A percentile compares a stretch with the other conserved stretches of the same genome.
phyloP scores from a whole-genome alignment of 2,113 vertebrate genomes.

The Gallinago undulata region DNA sequence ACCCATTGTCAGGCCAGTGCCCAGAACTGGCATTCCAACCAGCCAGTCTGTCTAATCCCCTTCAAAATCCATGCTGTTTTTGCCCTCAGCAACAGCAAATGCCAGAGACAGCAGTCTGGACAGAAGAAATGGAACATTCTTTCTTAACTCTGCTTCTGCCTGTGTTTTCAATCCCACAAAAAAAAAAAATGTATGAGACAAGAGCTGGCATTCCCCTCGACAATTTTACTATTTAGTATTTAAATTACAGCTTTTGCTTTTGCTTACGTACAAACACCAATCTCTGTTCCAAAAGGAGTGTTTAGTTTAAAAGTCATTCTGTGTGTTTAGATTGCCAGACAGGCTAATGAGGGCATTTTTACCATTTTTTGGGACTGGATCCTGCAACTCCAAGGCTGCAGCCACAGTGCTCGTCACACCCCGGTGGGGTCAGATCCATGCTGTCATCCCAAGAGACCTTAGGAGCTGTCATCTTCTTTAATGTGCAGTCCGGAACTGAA shows the following conservation, averaged over 20 bases:
- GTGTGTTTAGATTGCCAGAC: background rate
- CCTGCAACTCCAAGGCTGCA: background rate
- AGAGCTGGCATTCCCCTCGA: background rate
- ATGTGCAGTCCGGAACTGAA: background rate
- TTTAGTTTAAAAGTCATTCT: background rate
- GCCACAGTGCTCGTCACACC: background rate
- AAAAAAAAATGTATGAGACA: background rate
- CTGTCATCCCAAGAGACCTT: background rate
- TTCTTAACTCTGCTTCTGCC: background rate
- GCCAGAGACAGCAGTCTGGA: conserved; percentile 45
- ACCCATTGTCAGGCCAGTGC: background rate
- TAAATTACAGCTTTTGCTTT: background rate
- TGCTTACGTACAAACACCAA: background rate
- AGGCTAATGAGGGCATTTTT: background rate
- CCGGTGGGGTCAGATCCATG: background rate
- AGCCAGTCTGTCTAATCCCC: conserved; percentile 48
- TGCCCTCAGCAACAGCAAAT: conserved; percentile 40
- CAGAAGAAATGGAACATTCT: conserved; percentile 46
- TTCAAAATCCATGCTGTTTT: conserved; percentile 44
- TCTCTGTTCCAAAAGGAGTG: background rate
- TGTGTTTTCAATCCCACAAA: background rate
- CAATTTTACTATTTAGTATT: background rate
- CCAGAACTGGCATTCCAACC: conserved; percentile 46
- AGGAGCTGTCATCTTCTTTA: background rate
- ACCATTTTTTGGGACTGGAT: background rate